phyloP scores from a whole-genome alignment of 2,888 invertebrate species.

The Phrixothrix hirtus region DNA sequence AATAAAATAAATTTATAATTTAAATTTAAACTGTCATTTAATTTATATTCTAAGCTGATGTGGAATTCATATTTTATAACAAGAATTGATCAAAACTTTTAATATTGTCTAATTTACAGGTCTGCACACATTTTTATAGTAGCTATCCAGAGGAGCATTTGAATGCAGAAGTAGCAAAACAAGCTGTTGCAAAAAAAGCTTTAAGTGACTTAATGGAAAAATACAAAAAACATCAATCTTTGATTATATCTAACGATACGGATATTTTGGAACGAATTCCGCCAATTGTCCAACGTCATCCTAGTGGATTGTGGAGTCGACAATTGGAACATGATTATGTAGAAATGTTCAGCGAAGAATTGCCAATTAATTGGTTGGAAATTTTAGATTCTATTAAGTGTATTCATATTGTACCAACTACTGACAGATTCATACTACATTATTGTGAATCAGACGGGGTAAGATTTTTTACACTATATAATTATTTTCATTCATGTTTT shows the following conservation, averaged over 20 bases:
- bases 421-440: slow-evolving; percentile 44
- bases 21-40: too few species aligned
- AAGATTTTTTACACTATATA: slow-evolving; percentile 37
- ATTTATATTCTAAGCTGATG: not conserved
- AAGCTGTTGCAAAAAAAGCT: slow-evolving; percentile 54
- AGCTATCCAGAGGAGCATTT: slow-evolving; percentile 57
- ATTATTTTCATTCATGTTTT: not conserved
- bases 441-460: slow-evolving; percentile 51
- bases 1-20: too few species aligned
- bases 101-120: too few species aligned
- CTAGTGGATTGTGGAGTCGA: slow-evolving; percentile 57
- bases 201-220: slow-evolving; percentile 49
- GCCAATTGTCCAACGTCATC: slow-evolving; percentile 54
- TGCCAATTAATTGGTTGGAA: slow-evolving; percentile 72
- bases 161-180: slow-evolving; percentile 51
- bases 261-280: slow-evolving; percentile 51
- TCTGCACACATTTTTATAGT: slow-evolving; percentile 47
- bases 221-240: slow-evolving; percentile 38
- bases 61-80: not conserved
- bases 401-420: slow-evolving; percentile 58
- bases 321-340: slow-evolving; percentile 60
- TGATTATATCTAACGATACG: slow-evolving; percentile 44
- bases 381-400: slow-evolving; percentile 63
- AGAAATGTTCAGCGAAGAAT: slow-evolving; percentile 65
- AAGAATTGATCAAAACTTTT: too few species aligned